A percentile compares a stretch with the other conserved stretches of the same genome.
phyloP scores from a whole-genome alignment of 2,797 vertebrate species.

The Aeoliscus strigatus region DNA sequence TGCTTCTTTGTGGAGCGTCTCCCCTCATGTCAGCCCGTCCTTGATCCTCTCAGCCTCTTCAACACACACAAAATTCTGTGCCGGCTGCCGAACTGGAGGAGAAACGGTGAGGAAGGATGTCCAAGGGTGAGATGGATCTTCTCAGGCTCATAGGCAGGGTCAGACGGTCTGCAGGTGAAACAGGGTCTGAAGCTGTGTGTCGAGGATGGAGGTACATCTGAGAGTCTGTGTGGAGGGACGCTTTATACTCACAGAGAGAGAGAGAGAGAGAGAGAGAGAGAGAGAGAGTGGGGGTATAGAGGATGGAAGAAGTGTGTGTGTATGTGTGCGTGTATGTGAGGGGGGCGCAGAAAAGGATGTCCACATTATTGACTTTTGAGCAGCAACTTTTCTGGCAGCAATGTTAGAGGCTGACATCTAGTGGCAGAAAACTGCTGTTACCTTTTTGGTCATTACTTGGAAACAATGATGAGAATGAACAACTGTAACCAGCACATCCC shows the following conservation, averaged over 20 bases:
- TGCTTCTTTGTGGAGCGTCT: constrained; percentile 61
- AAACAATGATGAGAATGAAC: no score
- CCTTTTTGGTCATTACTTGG: neutral
- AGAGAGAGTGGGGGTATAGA: neutral
- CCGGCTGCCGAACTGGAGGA: constrained; percentile 46
- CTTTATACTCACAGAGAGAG: constrained; percentile 58
- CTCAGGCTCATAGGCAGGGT: constrained; percentile 49
- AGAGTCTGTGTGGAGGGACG: constrained; percentile 50
- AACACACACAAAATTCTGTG: constrained; percentile 21
- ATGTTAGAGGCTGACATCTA: constrained; percentile 55
- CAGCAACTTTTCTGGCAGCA: constrained; percentile 54
- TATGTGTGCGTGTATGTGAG: constrained; percentile 16
- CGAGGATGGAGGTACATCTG: constrained; percentile 48
- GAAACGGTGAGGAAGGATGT: constrained; percentile 26
- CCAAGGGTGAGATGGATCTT: constrained; percentile 36
- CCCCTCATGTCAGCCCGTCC: constrained; percentile 44
- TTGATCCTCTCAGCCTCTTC: constrained; percentile 43
- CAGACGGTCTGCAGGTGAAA: constrained; percentile 30
- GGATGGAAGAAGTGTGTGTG: constrained; percentile 6
- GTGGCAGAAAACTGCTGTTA: constrained; percentile 35
- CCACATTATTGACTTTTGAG: constrained; percentile 45
- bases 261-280: constrained; percentile 11
- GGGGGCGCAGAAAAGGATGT: constrained; percentile 21
- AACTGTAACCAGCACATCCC: no score
- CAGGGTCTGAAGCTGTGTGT: constrained; percentile 5